These are phyloP conservation scores for Passerculus sandwichensis DNA, from an alignment of 2,797 vertebrate genomes.

Conservation along the genomic window DNA sequence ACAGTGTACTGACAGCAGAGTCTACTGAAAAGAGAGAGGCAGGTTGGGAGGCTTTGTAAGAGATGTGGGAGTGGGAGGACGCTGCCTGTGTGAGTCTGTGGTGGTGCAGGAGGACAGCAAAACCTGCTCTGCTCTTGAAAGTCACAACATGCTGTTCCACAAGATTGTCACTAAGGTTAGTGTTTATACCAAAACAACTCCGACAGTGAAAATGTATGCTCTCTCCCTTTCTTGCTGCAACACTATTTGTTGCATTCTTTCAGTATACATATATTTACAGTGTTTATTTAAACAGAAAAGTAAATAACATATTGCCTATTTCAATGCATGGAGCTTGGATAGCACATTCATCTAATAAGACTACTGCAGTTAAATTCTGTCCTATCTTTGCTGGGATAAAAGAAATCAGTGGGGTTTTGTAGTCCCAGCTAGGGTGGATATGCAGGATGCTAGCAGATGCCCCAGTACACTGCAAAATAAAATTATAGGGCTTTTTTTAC, in stretches of 20 bases:
- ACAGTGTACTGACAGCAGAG: neutral
- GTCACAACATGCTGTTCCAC: neutral
- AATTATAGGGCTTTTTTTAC: neutral
- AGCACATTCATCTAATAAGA: neutral
- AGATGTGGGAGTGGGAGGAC: rapidly evolving
- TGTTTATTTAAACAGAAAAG: neutral
- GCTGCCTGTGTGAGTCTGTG: neutral
- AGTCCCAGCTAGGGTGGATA: neutral
- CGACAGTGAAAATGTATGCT: constrained; percentile 10
- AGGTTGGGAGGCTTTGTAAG: neutral
- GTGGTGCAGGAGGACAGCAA: neutral
- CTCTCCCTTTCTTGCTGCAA: neutral
- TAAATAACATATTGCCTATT: neutral
- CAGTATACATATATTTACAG: neutral
- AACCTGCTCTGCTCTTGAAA: constrained; percentile 36
- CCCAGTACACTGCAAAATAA: neutral
- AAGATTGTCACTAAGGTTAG: constrained; percentile 18
- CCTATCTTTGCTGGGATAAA: neutral
- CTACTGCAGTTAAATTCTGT: neutral
- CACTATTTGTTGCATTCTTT: neutral
- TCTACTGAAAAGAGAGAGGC: neutral
- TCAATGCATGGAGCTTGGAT: neutral
- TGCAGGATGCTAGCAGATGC: neutral
- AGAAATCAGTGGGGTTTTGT: neutral
- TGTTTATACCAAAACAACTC: constrained; percentile 38